A percentile compares a stretch with the other conserved stretches of the same genome.
Conservation (phyloP, 2,797 vertebrate species). For the Antennarius maculatus region DNA sequence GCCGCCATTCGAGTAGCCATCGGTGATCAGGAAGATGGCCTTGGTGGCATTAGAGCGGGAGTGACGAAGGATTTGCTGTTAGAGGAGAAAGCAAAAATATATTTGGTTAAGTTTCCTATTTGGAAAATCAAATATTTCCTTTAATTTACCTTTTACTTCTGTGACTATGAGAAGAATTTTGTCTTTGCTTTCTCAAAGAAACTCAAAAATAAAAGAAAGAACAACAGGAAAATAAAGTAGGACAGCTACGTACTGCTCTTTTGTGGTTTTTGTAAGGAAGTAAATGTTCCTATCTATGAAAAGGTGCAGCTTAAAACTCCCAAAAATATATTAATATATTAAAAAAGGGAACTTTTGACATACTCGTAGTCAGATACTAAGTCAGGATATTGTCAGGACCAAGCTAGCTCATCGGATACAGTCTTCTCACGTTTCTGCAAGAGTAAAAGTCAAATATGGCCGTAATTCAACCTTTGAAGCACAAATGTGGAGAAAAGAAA, state of each 20-base stretch:
- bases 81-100: background rate
- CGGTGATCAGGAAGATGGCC: constrained; percentile 97
- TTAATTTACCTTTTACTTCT: background rate
- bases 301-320: no score
- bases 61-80: constrained; percentile 94
- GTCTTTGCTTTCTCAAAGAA: background rate
- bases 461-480: background rate
- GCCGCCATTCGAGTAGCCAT: constrained; percentile 97
- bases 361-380: no score
- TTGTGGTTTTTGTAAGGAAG: no score
- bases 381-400: no score
- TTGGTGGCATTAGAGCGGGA: constrained; percentile 91
- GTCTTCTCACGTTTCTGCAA: no score
- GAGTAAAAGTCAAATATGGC: no score
- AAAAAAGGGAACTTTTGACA: no score
- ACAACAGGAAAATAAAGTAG: background rate
- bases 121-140: background rate
- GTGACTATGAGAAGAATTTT: background rate
- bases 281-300: background rate
- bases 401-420: no score
- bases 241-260: no score
- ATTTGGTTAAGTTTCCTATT: background rate
- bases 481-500: background rate
- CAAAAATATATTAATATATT: no score
- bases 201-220: background rate